A percentile compares a stretch with the other conserved stretches of the same genome.
These are phyloP conservation scores for Scolopax rusticola DNA, from an alignment of 2,797 vertebrate genomes.

Conservation along the genomic window DNA sequence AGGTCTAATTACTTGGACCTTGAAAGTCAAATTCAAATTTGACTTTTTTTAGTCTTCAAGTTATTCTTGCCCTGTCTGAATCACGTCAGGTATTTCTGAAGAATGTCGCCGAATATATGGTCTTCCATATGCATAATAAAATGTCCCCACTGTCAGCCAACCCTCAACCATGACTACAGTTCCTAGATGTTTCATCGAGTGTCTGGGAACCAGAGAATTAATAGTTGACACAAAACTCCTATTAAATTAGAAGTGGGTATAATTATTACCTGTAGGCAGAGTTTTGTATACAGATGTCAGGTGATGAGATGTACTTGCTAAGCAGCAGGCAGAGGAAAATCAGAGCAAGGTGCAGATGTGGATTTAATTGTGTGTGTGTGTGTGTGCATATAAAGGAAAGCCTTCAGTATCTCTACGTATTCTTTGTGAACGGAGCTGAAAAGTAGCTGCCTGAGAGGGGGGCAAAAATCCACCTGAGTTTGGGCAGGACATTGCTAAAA, in stretches of 20 bases:
- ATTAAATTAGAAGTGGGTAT: neutral
- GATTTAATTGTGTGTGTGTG: neutral
- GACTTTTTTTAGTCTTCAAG: accelerated
- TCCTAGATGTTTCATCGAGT: neutral
- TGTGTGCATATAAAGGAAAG: neutral
- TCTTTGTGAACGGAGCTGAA: neutral
- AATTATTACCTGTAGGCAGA: neutral
- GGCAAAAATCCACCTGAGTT: neutral
- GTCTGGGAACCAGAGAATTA: neutral
- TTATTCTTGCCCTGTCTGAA: neutral
- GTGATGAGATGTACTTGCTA: neutral
- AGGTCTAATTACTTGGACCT: neutral
- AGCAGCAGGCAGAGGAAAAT: neutral
- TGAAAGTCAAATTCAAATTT: neutral
- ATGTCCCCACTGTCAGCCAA: accelerated
- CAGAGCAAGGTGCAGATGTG: neutral
- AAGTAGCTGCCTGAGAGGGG: neutral
- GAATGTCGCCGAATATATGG: neutral
- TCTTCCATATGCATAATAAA: neutral
- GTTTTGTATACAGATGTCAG: neutral
- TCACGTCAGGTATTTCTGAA: neutral
- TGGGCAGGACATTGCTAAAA: neutral
- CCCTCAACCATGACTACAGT: accelerated
- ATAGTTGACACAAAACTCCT: neutral
- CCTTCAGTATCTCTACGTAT: accelerated